Evolutionary conservation across 2,888 invertebrate genomes (phyloP), one percentile per base, ranked within the genome.

Genomic region (Gari tellinella): DNA sequence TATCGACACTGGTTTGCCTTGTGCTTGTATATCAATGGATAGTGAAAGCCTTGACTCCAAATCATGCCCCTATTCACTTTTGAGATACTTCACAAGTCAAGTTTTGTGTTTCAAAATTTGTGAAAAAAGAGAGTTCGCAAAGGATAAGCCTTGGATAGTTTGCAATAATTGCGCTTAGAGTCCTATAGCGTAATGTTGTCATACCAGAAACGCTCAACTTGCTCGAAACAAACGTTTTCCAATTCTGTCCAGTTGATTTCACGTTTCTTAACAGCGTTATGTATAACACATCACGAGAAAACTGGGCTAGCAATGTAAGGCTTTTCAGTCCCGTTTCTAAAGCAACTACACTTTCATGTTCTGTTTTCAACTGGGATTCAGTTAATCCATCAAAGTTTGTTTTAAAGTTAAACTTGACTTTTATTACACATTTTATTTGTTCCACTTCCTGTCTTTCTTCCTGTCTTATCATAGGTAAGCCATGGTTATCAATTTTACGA

Each of bases 1-100:
- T 43, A 43, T 43, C 43, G 43, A 17, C 43, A 43, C 43, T 43
- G 43, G 43, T 43, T 17, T 43, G 43, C 43, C 43, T 43, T 43
- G 43, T 15, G 43, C 43, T 43, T 43, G 43, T 17, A 43, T 43
- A 43, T 43, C 43, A 43, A 43, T 43, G 3, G 43, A 43, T 7
- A 43, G 3, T 43, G 43, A 43, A 43, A 43, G 43, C 17, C n/a
- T 17, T 17, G 43, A 43, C 43, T 17, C 43, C 43, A 43, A 43
- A 43, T 43, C 17, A 15, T 43, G 43, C 43, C 43, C 43, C 43
- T 43, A 15, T 43, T 43, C 43, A 43, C 43, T 43, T 43, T 43
- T 43, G n/a, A 43, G 43, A 43, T 17, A 43, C 43, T 43, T 43
- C 15, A 43, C n/a, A 43, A 43, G 43, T 43, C 43, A 17, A 17